phyloP scores from a whole-genome alignment of 2,113 vertebrate genomes.

The Caretta caretta region DNA sequence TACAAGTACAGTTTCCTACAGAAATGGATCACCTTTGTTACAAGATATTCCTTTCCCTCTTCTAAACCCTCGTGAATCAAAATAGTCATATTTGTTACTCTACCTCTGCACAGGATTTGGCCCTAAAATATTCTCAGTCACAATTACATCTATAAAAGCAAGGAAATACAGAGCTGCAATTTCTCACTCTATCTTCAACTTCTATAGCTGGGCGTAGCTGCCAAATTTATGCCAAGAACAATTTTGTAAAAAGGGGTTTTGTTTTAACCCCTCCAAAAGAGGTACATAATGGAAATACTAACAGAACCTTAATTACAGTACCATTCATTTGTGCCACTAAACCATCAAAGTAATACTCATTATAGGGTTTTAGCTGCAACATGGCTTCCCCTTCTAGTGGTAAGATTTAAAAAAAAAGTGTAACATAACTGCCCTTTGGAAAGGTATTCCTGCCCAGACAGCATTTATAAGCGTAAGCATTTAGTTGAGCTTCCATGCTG shows the following conservation, averaged over 20 bases:
- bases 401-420: neutral
- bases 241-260: neutral
- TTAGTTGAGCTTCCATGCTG: neutral
- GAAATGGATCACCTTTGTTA: neutral
- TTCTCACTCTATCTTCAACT: neutral
- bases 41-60: neutral
- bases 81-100: neutral
- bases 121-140: neutral
- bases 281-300: neutral
- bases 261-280: neutral
- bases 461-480: neutral
- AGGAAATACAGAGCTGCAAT: neutral
- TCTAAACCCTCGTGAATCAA: neutral
- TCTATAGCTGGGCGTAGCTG: neutral
- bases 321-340: neutral
- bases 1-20: neutral
- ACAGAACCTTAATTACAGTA: constrained; percentile 2
- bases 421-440: neutral
- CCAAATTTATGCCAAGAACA: neutral
- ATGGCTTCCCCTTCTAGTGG: neutral
- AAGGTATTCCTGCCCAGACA: neutral
- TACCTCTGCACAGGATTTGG: neutral
- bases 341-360: neutral
- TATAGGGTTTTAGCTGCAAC: neutral
- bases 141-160: neutral